These are phyloP conservation scores for Hydractinia echinata DNA, from an alignment of 30 jellyfish, hydroid and myxozoan species.

Conservation along the genomic window DNA sequence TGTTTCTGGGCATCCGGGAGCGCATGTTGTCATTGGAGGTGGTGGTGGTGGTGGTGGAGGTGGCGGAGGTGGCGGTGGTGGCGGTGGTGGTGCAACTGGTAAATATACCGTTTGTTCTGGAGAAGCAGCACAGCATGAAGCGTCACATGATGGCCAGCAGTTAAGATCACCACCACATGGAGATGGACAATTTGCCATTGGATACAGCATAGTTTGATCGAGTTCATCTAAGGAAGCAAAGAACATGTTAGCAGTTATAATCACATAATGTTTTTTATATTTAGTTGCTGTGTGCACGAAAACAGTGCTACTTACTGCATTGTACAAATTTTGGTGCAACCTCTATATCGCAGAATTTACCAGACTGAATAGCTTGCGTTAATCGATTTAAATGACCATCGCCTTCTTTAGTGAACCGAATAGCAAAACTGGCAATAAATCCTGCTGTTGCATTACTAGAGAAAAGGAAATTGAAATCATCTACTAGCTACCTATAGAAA, in stretches of 20 bases:
- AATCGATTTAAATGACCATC: constrained; percentile 76
- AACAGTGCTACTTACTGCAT: constrained; percentile 59
- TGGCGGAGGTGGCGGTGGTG: constrained; percentile 77
- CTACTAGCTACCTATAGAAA: no score
- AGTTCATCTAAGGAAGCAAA: constrained; percentile 54
- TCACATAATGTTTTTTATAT: neutral
- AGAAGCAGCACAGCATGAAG: constrained; percentile 69
- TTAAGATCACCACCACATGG: constrained; percentile 75
- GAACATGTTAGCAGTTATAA: neutral
- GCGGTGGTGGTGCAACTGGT: constrained; percentile 70
- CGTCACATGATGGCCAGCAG: constrained; percentile 88
- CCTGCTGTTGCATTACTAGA: constrained; percentile 87
- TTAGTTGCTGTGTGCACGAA: neutral
- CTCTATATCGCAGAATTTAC: constrained; percentile 79
- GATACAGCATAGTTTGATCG: constrained; percentile 75
- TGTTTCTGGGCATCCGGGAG: constrained; percentile 87
- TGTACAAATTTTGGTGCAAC: constrained; percentile 84
- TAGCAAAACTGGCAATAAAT: constrained; percentile 62
- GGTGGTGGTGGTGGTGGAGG: constrained; percentile 94
- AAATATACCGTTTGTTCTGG: constrained; percentile 49
- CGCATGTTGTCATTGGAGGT: constrained; percentile 58
- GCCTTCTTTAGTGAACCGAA: constrained; percentile 87
- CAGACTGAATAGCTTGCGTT: constrained; percentile 86
- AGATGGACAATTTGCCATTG: constrained; percentile 63
- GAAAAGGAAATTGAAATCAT: neutral